Evolutionary conservation across 1,140 invertebrate genomes (phyloP), one percentile per base, ranked within the genome.

Genomic region (Trypoxylus dichotomus): DNA sequence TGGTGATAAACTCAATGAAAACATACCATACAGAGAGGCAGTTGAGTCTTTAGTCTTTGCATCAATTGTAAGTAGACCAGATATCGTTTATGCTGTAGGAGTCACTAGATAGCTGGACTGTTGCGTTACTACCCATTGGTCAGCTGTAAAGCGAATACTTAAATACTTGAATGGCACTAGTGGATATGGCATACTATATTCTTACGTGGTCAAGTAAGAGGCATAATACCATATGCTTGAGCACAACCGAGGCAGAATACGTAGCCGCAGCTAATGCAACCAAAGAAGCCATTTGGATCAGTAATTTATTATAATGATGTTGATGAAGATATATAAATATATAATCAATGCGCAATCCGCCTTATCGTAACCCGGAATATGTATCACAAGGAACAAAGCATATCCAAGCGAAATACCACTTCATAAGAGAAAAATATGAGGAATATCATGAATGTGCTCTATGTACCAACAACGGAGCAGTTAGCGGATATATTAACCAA

Each of bases 121-220:
- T 47, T 83, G 75, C 15, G 72, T 58, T 7, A 25, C 75, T 72
- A 27, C 73, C 1, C 84, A 88, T 81, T 85, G 84, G 84, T 68
- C 10, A 43, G 81, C 81, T 32, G 84, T 83, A 2, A 85, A 87
- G 78, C 78, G 81, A 71, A 83, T 89, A 3, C 73, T 88, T 3
- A 76, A 82, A 27, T 88, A 88, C 77, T 73, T 90, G 10, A 87
- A 86, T 77, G 85, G 84, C 29, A 88, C 86, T 32, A 79, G 42
- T 8, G 74, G 86, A 73, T 71, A 79, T n/a, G 82, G 82, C n/a
- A n/a, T n/a, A 78, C 47, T 43, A 32, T 78, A 81, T 76, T 77
- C 2, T 10, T 6, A 6, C 75, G 19, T 76, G 47, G 75, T 25
- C 37, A 7, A 58, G 19, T 15, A 42, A 60, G 15, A 76, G 15